These are phyloP conservation scores for Listronotus bonariensis DNA, from an alignment of 1,140 invertebrate species.

Conservation along the genomic window DNA sequence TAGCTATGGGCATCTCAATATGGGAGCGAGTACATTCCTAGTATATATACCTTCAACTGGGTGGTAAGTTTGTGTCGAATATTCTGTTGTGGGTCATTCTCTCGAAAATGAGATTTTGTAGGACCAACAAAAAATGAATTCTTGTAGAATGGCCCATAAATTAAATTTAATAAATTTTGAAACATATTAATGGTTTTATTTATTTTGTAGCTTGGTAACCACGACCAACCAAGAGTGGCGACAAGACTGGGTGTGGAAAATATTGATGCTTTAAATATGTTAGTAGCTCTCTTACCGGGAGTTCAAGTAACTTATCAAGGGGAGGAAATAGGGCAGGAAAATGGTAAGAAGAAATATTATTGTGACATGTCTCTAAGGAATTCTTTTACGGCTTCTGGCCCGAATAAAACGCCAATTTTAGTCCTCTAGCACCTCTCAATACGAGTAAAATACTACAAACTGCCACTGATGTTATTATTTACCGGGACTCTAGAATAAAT, in stretches of 20 bases:
- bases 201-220: slow-evolving; percentile 58
- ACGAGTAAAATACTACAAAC: no score
- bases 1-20: slow-evolving; percentile 59
- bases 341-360: slow-evolving; percentile 53
- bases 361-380: not conserved
- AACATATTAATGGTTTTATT: not conserved
- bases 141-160: no score
- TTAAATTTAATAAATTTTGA: no score
- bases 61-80: slow-evolving; percentile 53
- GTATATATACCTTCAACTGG: slow-evolving; percentile 62
- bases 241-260: slow-evolving; percentile 54
- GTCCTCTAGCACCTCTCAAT: no score
- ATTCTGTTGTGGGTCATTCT: no score
- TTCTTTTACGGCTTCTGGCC: not conserved
- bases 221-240: slow-evolving; percentile 58
- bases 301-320: slow-evolving; percentile 77
- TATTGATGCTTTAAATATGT: slow-evolving; percentile 60
- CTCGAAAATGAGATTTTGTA: no score
- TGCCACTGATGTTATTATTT: no score
- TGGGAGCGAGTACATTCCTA: slow-evolving; percentile 65
- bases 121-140: no score
- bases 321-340: slow-evolving; percentile 73
- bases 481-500: no score
- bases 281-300: slow-evolving; percentile 64
- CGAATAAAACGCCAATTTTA: no score